Conservation (phyloP, 1,140 invertebrate species). For the Apis florea region DNA sequence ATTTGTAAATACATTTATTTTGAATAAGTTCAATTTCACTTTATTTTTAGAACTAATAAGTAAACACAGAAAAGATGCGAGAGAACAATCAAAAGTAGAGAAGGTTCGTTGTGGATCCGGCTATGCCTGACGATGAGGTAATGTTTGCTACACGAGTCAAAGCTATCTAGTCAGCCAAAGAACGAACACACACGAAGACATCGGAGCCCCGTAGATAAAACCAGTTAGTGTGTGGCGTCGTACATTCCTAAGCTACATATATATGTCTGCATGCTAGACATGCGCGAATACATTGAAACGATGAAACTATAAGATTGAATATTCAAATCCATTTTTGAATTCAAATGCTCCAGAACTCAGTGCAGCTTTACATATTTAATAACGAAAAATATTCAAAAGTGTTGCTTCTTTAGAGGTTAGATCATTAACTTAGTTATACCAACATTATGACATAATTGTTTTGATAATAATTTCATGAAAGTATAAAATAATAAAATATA, state of each 20-base stretch:
- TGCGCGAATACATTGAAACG: neutral
- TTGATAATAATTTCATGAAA: neutral
- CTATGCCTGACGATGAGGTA: conserved; percentile 67
- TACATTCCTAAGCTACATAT: conserved; percentile 39
- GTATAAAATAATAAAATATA: neutral
- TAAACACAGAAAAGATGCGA: neutral
- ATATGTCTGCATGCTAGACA: conserved; percentile 32
- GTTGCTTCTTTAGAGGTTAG: neutral
- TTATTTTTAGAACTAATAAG: neutral
- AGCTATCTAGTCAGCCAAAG: conserved; percentile 56
- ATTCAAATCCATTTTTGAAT: neutral
- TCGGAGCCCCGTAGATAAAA: conserved; percentile 55
- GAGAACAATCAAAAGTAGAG: conserved; percentile 61
- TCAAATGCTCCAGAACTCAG: neutral
- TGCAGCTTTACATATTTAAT: neutral
- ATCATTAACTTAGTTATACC: conserved; percentile 6
- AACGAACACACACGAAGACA: conserved; percentile 43
- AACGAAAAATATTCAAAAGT: neutral
- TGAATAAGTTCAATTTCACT: neutral
- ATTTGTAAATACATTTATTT: neutral
- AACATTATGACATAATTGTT: neutral
- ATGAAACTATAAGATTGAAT: neutral
- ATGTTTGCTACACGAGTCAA: conserved; percentile 56
- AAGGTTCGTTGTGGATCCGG: conserved; percentile 66
- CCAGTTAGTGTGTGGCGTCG: conserved; percentile 39